phyloP scores from a whole-genome alignment of 2,797 vertebrate species.

The Glossophaga mutica region DNA sequence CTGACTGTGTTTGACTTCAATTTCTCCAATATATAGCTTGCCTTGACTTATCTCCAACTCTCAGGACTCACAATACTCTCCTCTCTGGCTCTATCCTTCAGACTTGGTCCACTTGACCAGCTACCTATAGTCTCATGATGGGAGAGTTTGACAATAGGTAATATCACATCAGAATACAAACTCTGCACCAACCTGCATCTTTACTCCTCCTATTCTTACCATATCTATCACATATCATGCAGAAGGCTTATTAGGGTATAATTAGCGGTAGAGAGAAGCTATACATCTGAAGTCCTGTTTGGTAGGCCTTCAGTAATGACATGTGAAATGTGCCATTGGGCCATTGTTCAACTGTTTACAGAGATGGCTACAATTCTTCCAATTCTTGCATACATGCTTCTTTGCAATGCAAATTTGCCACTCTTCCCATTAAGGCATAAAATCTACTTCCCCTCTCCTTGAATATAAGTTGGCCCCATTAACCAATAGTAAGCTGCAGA shows the following conservation, averaged over 20 bases:
- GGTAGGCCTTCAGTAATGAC: neutral
- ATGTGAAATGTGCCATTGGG: neutral
- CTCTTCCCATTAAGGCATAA: neutral
- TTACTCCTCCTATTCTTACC: neutral
- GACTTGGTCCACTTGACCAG: neutral
- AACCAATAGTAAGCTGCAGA: neutral
- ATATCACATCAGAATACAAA: neutral
- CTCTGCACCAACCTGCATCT: neutral
- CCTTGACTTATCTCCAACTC: neutral
- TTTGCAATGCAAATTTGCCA: neutral
- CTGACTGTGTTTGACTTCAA: neutral
- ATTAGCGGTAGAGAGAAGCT: neutral
- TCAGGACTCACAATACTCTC: neutral
- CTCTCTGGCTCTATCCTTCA: neutral
- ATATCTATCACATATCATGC: neutral
- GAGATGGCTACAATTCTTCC: neutral
- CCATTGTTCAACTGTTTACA: neutral
- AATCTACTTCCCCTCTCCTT: neutral
- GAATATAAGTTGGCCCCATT: neutral
- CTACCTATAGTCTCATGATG: neutral
- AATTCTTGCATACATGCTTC: neutral
- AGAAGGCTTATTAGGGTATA: neutral
- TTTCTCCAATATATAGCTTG: neutral
- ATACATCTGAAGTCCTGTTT: neutral
- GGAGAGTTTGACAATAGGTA: neutral